Percentiles rank a stretch among this genome's conserved stretches.
These are phyloP conservation scores for Hipparchia semele DNA, from an alignment of 2,888 invertebrate species.

Conservation along the genomic window DNA sequence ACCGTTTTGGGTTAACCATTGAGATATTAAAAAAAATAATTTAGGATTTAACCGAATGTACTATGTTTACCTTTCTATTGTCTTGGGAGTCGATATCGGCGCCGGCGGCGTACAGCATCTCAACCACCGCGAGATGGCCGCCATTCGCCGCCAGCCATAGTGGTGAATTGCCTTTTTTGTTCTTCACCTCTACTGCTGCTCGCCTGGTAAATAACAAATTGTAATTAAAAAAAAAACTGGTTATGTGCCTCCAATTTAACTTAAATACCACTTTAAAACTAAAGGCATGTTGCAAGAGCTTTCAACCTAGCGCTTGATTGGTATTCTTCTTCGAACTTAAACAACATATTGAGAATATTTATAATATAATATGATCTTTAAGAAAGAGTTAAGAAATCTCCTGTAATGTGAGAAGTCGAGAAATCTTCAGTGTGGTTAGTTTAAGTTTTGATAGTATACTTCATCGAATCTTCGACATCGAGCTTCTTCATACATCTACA, in stretches of 20 bases:
- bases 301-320: neutral
- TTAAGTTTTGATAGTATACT: no score
- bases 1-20: no score
- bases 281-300: neutral
- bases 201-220: slow-evolving; percentile 66
- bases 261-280: neutral
- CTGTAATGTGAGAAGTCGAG: no score
- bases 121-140: slow-evolving; percentile 98
- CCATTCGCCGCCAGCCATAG: slow-evolving; percentile 99
- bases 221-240: neutral
- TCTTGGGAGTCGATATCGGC: slow-evolving; percentile 99
- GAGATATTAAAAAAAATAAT: no score
- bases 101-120: slow-evolving; percentile 92
- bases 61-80: slow-evolving; percentile 89
- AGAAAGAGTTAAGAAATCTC: no score
- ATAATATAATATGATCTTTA: no score
- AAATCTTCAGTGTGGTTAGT: no score
- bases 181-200: slow-evolving; percentile 98
- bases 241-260: neutral
- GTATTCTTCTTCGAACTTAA: no score
- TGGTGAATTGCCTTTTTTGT: slow-evolving; percentile 99
- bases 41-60: neutral
- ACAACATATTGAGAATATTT: no score
- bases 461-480: no score
- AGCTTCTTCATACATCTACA: no score